A percentile compares a stretch with the other conserved stretches of the same genome.
Evolutionary conservation across 1,140 invertebrate species (phyloP).

Genomic region (Rhopalosiphum maidis): DNA sequence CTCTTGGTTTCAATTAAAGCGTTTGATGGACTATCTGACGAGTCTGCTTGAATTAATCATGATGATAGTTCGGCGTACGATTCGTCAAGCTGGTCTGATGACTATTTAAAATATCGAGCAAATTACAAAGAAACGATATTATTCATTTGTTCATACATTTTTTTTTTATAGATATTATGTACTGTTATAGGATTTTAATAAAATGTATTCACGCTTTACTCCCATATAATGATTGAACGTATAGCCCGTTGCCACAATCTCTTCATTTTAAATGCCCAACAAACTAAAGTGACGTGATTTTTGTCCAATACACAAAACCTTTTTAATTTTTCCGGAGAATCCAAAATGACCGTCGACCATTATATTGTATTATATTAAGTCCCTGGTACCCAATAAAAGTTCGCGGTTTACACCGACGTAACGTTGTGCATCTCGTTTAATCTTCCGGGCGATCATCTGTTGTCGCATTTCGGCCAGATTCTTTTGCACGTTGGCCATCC

Average conservation of each 20-base stretch:
- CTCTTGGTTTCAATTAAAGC: conserved; percentile 93
- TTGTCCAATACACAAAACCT: no score
- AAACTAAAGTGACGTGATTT: no score
- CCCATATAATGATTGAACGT: no score
- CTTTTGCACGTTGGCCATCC: background rate
- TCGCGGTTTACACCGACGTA: background rate
- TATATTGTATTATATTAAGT: background rate
- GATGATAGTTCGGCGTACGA: conserved; percentile 90
- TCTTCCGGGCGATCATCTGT: background rate
- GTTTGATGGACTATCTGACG: conserved; percentile 92
- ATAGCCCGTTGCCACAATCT: no score
- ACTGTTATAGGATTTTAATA: no score
- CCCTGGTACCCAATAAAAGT: background rate
- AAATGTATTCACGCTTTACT: no score
- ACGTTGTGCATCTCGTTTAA: background rate
- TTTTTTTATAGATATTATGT: no score
- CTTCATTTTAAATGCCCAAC: no score
- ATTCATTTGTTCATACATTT: no score
- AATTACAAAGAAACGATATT: background rate
- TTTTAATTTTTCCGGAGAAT: no score
- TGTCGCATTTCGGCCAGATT: background rate
- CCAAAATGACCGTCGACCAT: background rate
- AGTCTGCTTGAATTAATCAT: conserved; percentile 98
- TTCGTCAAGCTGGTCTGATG: background rate
- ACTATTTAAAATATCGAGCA: background rate